Evolutionary conservation across 2,113 vertebrate genomes (phyloP).

Genomic region (Poecilia latipinna): DNA sequence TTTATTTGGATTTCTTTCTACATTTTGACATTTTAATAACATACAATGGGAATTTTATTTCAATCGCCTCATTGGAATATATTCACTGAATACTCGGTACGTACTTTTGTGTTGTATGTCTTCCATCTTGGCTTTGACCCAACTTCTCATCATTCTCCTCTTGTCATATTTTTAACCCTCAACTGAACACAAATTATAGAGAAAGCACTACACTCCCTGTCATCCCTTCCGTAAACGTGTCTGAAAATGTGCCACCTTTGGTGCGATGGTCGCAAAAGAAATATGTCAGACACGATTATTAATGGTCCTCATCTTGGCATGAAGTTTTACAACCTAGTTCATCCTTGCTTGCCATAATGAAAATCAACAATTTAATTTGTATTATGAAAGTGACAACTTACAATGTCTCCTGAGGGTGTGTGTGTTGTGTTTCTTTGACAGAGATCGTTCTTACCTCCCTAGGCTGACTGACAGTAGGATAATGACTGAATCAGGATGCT

Average conservation of each 20-base stretch:
- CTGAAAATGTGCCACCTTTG: constrained; percentile 4
- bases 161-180: neutral
- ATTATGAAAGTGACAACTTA: constrained; percentile 11
- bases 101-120: neutral
- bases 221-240: constrained; percentile 21
- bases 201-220: neutral
- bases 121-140: constrained; percentile 18
- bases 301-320: neutral
- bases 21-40: no score
- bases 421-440: constrained; percentile 21
- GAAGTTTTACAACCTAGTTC: constrained; percentile 19
- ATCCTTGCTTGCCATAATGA: constrained; percentile 2
- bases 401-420: constrained; percentile 4
- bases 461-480: constrained; percentile 37
- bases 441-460: constrained; percentile 18
- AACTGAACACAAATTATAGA: neutral
- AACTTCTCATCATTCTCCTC: constrained; percentile 2
- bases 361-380: neutral
- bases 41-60: no score
- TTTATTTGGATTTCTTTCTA: no score
- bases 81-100: no score
- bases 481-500: constrained; percentile 21
- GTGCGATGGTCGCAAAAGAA: constrained; percentile 10
- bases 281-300: constrained; percentile 11
- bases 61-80: no score